These are phyloP conservation scores for Coleophora deauratella DNA, from an alignment of 2,888 invertebrate genomes.

Conservation along the genomic window DNA sequence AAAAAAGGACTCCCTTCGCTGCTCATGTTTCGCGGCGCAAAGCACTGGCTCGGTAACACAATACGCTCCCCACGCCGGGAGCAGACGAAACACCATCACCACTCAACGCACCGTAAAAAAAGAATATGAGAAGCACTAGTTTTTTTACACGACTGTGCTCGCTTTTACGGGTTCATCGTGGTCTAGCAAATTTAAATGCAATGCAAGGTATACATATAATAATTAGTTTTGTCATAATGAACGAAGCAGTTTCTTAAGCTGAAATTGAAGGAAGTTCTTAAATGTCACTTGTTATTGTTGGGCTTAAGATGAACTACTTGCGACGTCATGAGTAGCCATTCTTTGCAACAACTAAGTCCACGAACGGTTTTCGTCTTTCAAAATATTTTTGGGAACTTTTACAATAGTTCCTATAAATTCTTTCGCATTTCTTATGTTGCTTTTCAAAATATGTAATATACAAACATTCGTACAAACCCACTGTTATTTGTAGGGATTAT, in stretches of 20 bases:
- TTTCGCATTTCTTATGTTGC: too few relatives aligned
- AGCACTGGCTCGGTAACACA: constrained; percentile 50
- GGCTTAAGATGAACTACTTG: too few relatives aligned
- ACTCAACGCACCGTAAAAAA: neutral
- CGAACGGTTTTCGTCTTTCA: too few relatives aligned
- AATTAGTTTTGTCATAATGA: too few relatives aligned
- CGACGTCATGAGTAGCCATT: neutral
- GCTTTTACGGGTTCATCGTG: neutral
- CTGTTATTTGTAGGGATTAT: constrained; percentile 39
- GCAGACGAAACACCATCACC: constrained; percentile 10
- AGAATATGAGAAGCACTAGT: neutral
- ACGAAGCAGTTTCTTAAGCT: too few relatives aligned
- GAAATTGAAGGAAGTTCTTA: too few relatives aligned
- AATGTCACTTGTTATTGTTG: too few relatives aligned
- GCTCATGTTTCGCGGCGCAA: constrained; percentile 60
- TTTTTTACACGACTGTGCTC: neutral
- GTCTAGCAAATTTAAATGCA: too few relatives aligned
- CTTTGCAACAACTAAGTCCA: neutral
- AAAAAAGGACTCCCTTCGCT: constrained; percentile 62
- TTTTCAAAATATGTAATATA: too few relatives aligned
- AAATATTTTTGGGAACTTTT: too few relatives aligned
- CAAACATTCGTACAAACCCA: constrained; percentile 15
- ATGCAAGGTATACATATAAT: too few relatives aligned
- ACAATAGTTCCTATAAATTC: too few relatives aligned
- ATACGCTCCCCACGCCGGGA: constrained; percentile 43